Percentiles rank a stretch among this genome's conserved stretches.
Evolutionary conservation across 2,888 invertebrate species (phyloP).

Genomic region (Pasiphila rectangulata): DNA sequence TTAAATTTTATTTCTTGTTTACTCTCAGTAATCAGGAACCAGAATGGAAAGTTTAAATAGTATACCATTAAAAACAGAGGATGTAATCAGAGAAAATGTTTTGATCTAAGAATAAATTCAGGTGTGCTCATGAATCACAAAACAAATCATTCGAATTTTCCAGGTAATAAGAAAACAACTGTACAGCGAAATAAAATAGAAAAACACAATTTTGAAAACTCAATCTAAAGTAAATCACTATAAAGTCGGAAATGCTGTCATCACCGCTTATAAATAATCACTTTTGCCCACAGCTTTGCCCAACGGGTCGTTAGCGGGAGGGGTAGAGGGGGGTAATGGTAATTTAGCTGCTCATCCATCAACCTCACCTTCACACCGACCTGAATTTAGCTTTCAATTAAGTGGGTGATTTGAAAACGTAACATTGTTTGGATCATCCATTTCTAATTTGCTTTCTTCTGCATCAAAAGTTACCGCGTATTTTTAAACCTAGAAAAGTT

Average conservation of each 20-base stretch:
- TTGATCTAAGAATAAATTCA: conserved; percentile 11
- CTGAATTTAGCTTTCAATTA: conserved; percentile 68
- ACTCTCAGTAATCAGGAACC: too few relatives aligned
- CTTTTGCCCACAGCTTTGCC: conserved; percentile 54
- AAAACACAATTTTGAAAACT: conserved; percentile 44
- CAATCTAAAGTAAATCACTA: conserved; percentile 58
- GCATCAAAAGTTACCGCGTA: too few relatives aligned
- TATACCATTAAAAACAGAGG: too few relatives aligned
- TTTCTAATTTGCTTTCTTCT: conserved; percentile 6
- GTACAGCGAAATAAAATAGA: conserved; percentile 27
- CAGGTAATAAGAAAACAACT: conserved; percentile 27
- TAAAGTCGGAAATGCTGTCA: conserved; percentile 74
- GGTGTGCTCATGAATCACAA: conserved; percentile 11
- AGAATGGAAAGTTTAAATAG: too few relatives aligned
- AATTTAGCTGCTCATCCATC: conserved; percentile 73
- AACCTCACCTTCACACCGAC: conserved; percentile 60
- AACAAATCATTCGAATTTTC: conserved; percentile 8
- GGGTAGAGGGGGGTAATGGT: conserved; percentile 42
- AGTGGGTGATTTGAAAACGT: conserved; percentile 40
- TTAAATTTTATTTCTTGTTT: too few relatives aligned
- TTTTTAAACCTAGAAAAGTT: too few relatives aligned
- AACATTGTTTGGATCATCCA: conserved; percentile 9
- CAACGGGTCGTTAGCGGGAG: conserved; percentile 60
- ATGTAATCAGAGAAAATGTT: too few relatives aligned
- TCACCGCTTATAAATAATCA: conserved; percentile 68